phyloP scores from a whole-genome alignment of 1,140 invertebrate species.

The Yoshiicerus persimilis region DNA sequence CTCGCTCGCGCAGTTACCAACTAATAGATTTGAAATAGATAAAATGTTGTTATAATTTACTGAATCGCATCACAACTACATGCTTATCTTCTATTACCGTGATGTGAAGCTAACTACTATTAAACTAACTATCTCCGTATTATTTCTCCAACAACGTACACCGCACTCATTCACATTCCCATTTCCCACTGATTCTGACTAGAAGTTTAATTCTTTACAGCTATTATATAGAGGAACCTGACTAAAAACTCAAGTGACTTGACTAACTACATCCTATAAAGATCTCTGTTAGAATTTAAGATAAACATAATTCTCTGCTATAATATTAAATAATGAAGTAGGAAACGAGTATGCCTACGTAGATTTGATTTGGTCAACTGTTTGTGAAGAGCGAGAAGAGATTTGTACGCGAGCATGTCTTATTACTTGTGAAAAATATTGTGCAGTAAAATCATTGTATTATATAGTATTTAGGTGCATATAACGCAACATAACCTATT shows the following conservation, averaged over 20 bases:
- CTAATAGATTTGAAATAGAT: constrained; percentile 30
- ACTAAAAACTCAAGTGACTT: background rate
- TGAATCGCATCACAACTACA: constrained; percentile 23
- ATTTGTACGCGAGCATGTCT: background rate
- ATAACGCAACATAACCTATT: background rate
- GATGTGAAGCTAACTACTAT: background rate
- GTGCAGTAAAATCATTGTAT: background rate
- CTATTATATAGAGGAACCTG: background rate
- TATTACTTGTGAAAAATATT: background rate
- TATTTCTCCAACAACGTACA: background rate
- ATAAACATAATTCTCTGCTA: background rate
- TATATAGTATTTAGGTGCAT: background rate
- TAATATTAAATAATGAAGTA: background rate
- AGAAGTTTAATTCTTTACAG: background rate
- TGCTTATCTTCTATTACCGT: background rate
- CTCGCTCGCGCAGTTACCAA: constrained; percentile 2
- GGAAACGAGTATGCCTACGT: background rate
- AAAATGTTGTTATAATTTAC: constrained; percentile 33
- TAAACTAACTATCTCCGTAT: background rate
- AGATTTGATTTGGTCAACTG: background rate
- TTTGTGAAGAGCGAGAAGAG: background rate
- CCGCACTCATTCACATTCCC: background rate
- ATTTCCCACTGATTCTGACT: background rate
- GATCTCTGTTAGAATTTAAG: background rate
- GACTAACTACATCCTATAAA: background rate